Evolutionary conservation across 2,888 invertebrate genomes (phyloP), one percentile per base, ranked within the genome.

Genomic region (Phlogophora meticulosa): DNA sequence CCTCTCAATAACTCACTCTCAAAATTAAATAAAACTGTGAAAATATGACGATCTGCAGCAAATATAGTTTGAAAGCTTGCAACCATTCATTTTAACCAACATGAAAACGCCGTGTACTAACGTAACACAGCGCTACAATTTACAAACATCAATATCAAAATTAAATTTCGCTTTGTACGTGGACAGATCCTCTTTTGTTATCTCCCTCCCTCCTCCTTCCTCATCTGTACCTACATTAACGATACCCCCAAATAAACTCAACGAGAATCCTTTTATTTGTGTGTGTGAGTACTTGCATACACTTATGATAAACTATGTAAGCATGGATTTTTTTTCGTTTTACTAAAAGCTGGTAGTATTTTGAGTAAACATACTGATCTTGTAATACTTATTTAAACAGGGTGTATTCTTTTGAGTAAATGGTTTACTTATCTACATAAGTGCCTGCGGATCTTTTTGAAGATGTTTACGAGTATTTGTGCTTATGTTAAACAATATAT

Each of bases 231-330:
- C 13, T n/a, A 15, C 15, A 22, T 7, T 15, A n/a, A 11, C 15
- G 11, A 45, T 7, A 49, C 5, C 5, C 15, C 17, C 15, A 28
- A 40, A 42, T 20, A 55, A 20, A 40, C 32, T 13, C 32, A 40
- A 11, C 2, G 10, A 20, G 22, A 7, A 55, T 38, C 11, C 4
- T 32, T 49, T 58, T 42, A 17, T 43, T 70, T 67, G 15, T 17
- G 43, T 43, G 11, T 38, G 48, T 69, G 36, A 58, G 70, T 58
- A 38, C 10, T 55, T 40, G 22, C 28, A 17, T 42, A n/a, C 13
- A 45, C 38, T n/a, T 60, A 43, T 17, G 13, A 22, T 49, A 49
- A 42, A 42, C n/a, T 15, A 7, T 24, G 10, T 24, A 28, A 40
- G 11, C 2, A n/a, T 22, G 1, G 11, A 11, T 38, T 38, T 68